Evolutionary conservation across 2,113 vertebrate species (phyloP).

Genomic region (Malurus elegans): DNA sequence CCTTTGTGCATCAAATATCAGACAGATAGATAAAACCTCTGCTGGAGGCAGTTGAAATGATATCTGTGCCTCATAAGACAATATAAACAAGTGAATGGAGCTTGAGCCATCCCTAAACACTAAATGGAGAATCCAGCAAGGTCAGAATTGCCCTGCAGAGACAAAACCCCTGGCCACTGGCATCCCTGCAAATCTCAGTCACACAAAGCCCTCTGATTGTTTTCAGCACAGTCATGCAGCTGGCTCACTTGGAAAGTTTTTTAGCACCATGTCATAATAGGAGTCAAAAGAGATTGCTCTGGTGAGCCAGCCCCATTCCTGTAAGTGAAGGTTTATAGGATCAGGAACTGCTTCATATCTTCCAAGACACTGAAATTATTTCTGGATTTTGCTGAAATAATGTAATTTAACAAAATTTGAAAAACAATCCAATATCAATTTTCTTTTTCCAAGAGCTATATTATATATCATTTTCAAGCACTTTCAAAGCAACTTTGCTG

Average conservation of each 20-base stretch:
- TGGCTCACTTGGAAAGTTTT: neutral
- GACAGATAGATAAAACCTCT: neutral
- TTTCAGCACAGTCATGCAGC: neutral
- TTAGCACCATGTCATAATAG: neutral
- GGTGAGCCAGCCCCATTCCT: neutral
- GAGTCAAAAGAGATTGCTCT: neutral
- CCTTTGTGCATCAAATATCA: neutral
- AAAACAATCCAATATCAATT: neutral
- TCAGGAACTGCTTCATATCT: neutral
- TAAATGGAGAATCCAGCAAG: neutral
- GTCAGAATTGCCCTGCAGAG: neutral
- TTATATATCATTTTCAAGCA: neutral
- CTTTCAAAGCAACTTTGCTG: neutral
- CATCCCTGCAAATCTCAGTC: fast-evolving
- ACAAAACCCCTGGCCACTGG: neutral
- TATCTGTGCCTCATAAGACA: neutral
- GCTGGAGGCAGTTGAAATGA: neutral
- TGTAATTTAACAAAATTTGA: neutral
- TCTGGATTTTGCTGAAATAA: neutral
- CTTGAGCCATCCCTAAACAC: neutral
- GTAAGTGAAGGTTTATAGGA: neutral
- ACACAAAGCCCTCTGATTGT: neutral
- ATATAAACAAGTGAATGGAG: neutral
- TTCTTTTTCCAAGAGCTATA: neutral
- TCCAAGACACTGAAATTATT: neutral